Percentiles rank a stretch among this genome's conserved stretches.
phyloP scores from a whole-genome alignment of 2,797 vertebrate genomes.

The Melanotaenia trifasciata region DNA sequence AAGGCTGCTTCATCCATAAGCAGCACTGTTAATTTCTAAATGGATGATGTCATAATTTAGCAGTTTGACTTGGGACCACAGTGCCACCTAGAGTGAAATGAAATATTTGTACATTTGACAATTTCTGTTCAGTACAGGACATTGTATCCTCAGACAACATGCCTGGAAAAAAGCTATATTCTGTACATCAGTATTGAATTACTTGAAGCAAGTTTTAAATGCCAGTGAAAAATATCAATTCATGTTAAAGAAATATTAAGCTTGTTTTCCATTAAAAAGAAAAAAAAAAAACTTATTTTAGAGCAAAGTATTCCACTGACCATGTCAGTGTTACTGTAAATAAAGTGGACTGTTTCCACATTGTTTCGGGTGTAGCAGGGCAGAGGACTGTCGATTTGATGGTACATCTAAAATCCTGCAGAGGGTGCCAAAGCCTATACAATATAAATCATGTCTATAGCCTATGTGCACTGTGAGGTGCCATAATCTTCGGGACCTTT shows the following conservation, averaged over 20 bases:
- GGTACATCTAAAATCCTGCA: constrained; percentile 65
- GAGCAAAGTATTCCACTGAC: background rate
- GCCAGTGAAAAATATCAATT: background rate
- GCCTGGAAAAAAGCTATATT: background rate
- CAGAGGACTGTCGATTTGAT: constrained; percentile 4
- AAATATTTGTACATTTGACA: background rate
- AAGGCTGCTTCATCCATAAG: constrained; percentile 28
- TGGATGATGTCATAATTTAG: constrained; percentile 58
- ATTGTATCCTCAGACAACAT: background rate
- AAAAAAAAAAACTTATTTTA: too few relatives aligned
- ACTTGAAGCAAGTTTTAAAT: background rate
- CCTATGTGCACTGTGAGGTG: background rate
- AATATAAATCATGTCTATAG: constrained; percentile 38
- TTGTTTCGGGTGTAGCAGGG: background rate
- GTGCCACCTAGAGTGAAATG: constrained; percentile 63
- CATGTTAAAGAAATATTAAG: too few relatives aligned
- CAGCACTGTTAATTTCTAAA: background rate
- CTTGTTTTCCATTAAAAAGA: too few relatives aligned
- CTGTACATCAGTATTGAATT: background rate
- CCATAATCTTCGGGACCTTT: background rate
- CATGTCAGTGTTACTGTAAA: background rate
- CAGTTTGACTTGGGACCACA: constrained; percentile 42
- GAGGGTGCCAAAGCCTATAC: constrained; percentile 77
- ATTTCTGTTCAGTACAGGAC: background rate
- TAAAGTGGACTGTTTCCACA: too few relatives aligned